phyloP scores from a whole-genome alignment of 2,797 vertebrate genomes.

The Poecile montanus region DNA sequence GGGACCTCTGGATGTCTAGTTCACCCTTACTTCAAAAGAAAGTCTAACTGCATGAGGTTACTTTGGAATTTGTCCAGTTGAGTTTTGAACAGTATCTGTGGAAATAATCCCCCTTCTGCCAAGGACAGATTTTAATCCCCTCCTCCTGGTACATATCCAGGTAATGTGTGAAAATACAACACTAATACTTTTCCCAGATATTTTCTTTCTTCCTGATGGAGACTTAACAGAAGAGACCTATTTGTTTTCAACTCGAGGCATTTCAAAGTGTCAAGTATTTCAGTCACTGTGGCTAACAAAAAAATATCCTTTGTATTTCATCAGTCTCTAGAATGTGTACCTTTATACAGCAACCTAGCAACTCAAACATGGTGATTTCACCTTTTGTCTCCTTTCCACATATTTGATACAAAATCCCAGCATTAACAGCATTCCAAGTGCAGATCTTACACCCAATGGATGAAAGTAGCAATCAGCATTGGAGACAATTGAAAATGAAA shows the following conservation, averaged over 20 bases:
- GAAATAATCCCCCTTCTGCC: background rate
- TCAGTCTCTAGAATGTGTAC: rapidly evolving
- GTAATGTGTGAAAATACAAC: background rate
- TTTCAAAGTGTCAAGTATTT: background rate
- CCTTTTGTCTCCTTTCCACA: background rate
- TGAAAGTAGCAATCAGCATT: background rate
- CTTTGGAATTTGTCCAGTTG: background rate
- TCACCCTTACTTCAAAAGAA: background rate
- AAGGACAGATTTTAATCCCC: background rate
- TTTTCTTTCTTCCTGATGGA: background rate
- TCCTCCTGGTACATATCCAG: background rate
- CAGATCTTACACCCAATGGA: background rate
- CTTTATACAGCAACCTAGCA: background rate
- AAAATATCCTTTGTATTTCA: background rate
- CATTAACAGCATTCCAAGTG: background rate
- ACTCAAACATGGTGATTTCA: background rate
- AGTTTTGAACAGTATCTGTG: background rate
- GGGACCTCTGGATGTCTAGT: too few relatives aligned
- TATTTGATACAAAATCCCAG: background rate
- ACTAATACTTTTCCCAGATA: background rate
- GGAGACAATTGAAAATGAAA: background rate
- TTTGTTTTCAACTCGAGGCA: background rate
- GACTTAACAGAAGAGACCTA: background rate
- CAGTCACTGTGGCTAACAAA: background rate
- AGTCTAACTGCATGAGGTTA: background rate